Evolutionary conservation across 2,888 invertebrate species (phyloP).

Genomic region (Drosophila hamatofila): DNA sequence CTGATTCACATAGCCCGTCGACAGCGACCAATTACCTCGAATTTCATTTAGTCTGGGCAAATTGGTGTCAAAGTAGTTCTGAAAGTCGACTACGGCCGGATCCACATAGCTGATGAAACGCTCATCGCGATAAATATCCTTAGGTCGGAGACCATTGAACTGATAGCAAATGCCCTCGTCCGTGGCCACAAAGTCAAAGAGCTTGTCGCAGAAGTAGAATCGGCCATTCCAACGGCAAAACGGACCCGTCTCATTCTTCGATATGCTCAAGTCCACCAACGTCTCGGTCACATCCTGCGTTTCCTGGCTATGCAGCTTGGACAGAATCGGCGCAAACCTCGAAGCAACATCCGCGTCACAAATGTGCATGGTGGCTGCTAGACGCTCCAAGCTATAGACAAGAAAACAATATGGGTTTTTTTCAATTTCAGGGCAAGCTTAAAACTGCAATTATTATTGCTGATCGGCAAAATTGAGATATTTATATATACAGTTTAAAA

Average conservation of each 20-base stretch:
- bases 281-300: slow-evolving; percentile 63
- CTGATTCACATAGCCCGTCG: slow-evolving; percentile 87
- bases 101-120: slow-evolving; percentile 75
- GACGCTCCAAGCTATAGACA: slow-evolving; percentile 64
- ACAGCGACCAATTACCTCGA: slow-evolving; percentile 87
- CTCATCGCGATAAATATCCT: slow-evolving; percentile 82
- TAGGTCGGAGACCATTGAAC: slow-evolving; percentile 81
- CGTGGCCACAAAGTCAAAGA: slow-evolving; percentile 82
- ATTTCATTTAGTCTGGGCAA: slow-evolving; percentile 64
- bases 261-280: slow-evolving; percentile 75
- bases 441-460: no score
- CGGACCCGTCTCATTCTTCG: slow-evolving; percentile 81
- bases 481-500: no score
- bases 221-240: slow-evolving; percentile 83
- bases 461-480: no score
- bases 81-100: slow-evolving; percentile 73
- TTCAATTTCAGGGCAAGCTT: no score
- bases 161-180: slow-evolving; percentile 85
- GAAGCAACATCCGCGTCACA: slow-evolving; percentile 80
- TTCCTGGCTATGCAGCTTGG: slow-evolving; percentile 28
- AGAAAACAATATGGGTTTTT: background rate
- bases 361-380: slow-evolving; percentile 82
- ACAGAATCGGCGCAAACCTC: slow-evolving; percentile 68
- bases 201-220: slow-evolving; percentile 81
- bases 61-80: slow-evolving; percentile 66